Evolutionary conservation across 2,797 vertebrate species (phyloP), one percentile per base, ranked within the genome.

Genomic region (Sternarchorhynchus goeldii): DNA sequence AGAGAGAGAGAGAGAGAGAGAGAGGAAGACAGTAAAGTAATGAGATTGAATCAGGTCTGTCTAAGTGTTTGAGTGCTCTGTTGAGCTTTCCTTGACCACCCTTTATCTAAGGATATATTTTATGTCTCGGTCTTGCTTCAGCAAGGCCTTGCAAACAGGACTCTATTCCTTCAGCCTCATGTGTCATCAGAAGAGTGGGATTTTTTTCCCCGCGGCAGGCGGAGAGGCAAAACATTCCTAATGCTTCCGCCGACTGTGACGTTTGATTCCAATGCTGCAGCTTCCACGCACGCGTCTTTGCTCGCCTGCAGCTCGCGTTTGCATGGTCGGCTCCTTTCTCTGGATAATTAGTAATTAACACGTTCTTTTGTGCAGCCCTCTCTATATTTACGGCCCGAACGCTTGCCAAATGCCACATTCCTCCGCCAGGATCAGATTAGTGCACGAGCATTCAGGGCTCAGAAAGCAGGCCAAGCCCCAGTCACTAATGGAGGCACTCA

Each of bases 401-500:
- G 79, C 84, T 85, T 93, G 94, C 95, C 95, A 95, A 94, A 88
- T 85, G 89, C 91, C 86, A 86, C 90, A 92, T 94, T 92, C 91
- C 92, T 86, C 81, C 69, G 85, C 89, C 93, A 93, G 92, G 88
- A 93, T 94, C 87, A 90, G 91, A 93, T 95, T 89, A 93, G 93
- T 91, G 90, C 88, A 78, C 85, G 75, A 90, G 90, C 91, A 85
- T 86, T 69, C 39, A 84, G 85, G 82, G 81, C 59, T 83, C 82
- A 87, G 90, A 90, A 92, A 84, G 84, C 87, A 89, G 93, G 90
- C 92, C 87, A 90, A 90, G 87, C 86, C 87, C 70, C 86, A 78
- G 72, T 70, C 76, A 78, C 69, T 76, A 79, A 75, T 66, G 74
- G 62, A 83, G 68, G 73, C 75, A 79, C 69, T 83, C 74, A 63